These are phyloP conservation scores for Alsophila aescularia DNA, from an alignment of 2,888 invertebrate genomes.

Conservation along the genomic window DNA sequence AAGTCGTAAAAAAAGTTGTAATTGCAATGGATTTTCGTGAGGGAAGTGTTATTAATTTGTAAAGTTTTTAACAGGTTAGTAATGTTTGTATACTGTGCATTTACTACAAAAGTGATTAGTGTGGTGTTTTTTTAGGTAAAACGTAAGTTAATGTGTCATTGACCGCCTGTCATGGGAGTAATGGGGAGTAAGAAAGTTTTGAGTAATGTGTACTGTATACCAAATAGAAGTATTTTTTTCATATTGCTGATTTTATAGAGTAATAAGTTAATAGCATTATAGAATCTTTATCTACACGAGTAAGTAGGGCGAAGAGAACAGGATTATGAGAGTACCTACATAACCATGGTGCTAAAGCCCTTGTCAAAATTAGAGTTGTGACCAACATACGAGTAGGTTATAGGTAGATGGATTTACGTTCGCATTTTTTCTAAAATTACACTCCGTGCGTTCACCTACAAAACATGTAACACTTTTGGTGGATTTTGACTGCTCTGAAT, in stretches of 20 bases:
- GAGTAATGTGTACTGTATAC: too few relatives aligned
- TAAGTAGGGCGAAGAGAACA: neutral
- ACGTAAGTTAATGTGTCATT: neutral
- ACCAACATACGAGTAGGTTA: conserved; percentile 5
- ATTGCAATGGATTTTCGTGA: neutral
- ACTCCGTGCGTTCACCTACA: conserved; percentile 56
- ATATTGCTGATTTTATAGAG: neutral
- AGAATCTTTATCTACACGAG: neutral
- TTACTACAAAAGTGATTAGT: neutral
- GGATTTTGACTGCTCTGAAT: conserved; percentile 48
- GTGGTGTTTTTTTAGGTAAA: too few relatives aligned
- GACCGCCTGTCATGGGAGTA: neutral
- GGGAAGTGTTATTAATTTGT: neutral
- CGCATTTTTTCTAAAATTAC: conserved; percentile 51
- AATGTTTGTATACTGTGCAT: neutral
- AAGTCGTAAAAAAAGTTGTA: neutral
- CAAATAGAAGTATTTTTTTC: neutral
- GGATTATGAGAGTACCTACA: neutral
- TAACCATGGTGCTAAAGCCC: neutral
- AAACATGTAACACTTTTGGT: conserved; percentile 52
- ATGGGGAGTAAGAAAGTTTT: neutral
- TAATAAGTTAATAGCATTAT: neutral
- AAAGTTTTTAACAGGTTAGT: conserved; percentile 9
- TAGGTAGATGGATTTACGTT: too few relatives aligned
- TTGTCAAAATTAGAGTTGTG: conserved; percentile 12